Conservation (phyloP, 2,888 invertebrate species). For the Chrysotoxum bicinctum region DNA sequence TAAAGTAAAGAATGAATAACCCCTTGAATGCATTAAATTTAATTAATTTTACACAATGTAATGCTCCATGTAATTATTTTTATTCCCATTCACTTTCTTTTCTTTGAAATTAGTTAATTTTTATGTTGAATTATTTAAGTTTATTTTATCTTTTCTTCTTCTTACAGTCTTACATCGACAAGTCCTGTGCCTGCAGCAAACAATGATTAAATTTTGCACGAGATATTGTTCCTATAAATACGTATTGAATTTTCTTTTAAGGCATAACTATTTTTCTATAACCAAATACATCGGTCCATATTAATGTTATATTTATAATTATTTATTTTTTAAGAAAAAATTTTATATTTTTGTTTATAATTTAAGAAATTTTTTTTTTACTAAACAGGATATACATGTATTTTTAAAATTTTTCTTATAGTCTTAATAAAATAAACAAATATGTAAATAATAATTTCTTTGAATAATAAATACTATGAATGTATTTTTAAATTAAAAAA, state of each 20-base stretch:
- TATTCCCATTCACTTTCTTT: not conserved
- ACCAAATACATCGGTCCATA: constrained; percentile 1
- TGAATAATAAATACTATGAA: not conserved
- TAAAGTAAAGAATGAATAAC: too few species aligned
- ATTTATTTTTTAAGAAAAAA: not conserved
- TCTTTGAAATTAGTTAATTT: constrained; percentile 36
- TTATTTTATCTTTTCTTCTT: constrained; percentile 57
- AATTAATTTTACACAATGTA: not conserved
- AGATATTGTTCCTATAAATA: constrained; percentile 11
- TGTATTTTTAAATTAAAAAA: not conserved
- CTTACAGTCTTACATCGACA: constrained; percentile 79
- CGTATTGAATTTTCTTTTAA: not conserved
- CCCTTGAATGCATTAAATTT: too few species aligned
- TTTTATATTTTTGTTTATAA: not conserved
- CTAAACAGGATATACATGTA: not conserved
- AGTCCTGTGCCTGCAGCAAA: constrained; percentile 79
- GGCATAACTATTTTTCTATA: not conserved
- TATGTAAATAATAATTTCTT: constrained; percentile 6
- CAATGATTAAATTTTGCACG: constrained; percentile 76
- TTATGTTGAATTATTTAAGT: constrained; percentile 54
- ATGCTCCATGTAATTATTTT: not conserved
- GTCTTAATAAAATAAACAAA: not conserved
- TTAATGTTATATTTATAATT: constrained; percentile 23
- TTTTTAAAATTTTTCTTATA: not conserved
- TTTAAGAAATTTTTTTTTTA: constrained; percentile 21